Evolutionary conservation across 2,113 vertebrate species (phyloP).

Genomic region (Salvator merianae): DNA sequence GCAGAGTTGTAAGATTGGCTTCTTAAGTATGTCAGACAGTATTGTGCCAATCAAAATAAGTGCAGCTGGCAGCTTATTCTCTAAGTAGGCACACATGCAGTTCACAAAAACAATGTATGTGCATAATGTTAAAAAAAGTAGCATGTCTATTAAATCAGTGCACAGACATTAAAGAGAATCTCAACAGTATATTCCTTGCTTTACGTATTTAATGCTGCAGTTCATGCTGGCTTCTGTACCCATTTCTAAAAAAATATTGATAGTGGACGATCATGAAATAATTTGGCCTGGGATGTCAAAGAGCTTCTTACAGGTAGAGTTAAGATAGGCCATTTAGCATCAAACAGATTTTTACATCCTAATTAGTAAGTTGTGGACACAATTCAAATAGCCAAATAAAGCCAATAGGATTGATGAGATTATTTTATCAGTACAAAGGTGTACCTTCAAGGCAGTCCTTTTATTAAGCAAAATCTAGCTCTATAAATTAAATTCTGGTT

Average conservation of each 20-base stretch:
- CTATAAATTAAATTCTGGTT: not conserved
- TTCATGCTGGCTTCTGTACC: not conserved
- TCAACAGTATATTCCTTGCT: not conserved
- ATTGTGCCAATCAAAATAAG: constrained; percentile 10
- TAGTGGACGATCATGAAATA: not conserved
- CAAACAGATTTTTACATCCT: not conserved
- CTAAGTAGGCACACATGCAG: not conserved
- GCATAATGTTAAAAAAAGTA: not conserved
- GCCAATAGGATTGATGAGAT: not conserved
- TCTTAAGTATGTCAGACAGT: not conserved
- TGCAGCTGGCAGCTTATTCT: constrained; percentile 10
- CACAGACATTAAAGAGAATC: not conserved
- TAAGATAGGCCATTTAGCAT: not conserved
- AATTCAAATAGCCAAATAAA: not conserved
- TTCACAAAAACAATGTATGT: not conserved
- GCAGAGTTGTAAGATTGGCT: not conserved
- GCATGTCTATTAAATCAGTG: not conserved
- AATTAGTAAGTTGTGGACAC: not conserved
- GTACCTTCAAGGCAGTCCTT: not conserved
- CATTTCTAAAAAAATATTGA: not conserved
- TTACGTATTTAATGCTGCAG: not conserved
- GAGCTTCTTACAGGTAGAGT: not conserved
- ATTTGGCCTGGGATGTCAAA: not conserved
- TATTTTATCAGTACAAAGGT: not conserved
- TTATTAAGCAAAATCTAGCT: not conserved